Base-by-base conservation (phyloP, 2,113 vertebrate species). In the Sphyrna mokarran region DNA sequence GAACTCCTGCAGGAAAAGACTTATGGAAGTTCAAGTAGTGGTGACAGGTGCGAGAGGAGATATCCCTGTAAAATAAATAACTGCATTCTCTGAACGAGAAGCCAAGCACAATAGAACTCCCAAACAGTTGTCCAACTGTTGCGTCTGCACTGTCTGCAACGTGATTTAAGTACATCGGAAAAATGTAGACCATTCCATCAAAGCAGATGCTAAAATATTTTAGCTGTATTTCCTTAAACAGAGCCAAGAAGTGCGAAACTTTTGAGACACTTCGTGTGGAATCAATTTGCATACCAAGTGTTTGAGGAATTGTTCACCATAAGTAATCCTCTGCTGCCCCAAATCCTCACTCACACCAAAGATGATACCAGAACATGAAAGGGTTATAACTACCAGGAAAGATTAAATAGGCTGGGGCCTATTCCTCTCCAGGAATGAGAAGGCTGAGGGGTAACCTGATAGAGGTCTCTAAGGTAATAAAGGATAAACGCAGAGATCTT, bases 151-250 rank as follows among this genome's bases (percentile, higher is more conserved):
- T 93, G 61, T 93, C 89, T 66, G 63, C 61, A 68, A 37, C 18
- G 18, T 93, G 18, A 93, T 66, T 93, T 66, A 93, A 93, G 89
- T 93, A 37, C 61, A 68, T 68, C n/a, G 33, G n/a, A 93, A 93
- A 93, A 93, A 93, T 93, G 89, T 66, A 66, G 61, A 66, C 14
- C 58, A 66, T 93, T 83, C 66, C 89, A 93, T 93, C 89, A 93
- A 93, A 93, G 61, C 89, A 93, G 89, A 68, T 22, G 89, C 33
- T 93, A 93, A 93, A 93, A 93, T 93, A 93, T 66, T 93, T 93
- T 93, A 37, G 66, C 61, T 18, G 29, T 58, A 61, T 93, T 93
- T 93, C 89, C 89, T 93, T 66, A 66, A 93, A 93, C 61, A 93
- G 63, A 66, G 89, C 89, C 89, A 93, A 93, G 63, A 93, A 16